phyloP scores from a whole-genome alignment of 2,888 invertebrate species.

The Pheosia gnoma region DNA sequence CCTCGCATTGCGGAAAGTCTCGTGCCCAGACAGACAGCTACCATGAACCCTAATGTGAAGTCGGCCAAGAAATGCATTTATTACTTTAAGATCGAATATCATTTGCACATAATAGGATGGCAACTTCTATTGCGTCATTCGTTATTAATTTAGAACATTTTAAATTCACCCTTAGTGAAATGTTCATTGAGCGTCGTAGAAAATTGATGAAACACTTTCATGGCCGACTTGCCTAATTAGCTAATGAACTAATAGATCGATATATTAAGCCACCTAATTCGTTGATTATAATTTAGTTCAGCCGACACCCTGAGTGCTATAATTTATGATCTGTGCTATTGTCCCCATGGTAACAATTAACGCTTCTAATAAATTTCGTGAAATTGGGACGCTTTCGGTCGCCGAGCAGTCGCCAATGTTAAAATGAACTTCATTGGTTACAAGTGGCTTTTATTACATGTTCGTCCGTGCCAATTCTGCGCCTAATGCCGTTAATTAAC shows the following conservation, averaged over 20 bases:
- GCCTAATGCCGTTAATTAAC: no score
- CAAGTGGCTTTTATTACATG: constrained; percentile 7
- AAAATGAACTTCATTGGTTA: constrained; percentile 6
- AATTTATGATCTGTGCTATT: constrained; percentile 31
- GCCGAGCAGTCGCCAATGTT: constrained; percentile 8
- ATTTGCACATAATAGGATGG: no score
- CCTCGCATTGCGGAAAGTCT: no score
- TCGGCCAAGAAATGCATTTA: no score
- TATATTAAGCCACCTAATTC: constrained; percentile 9
- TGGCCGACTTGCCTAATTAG: neutral
- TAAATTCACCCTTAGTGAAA: no score
- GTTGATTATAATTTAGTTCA: constrained; percentile 29
- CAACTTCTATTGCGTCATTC: no score
- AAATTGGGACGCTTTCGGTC: constrained; percentile 31
- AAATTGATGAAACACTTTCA: neutral
- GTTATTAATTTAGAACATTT: no score
- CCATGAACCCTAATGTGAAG: no score
- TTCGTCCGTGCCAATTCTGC: no score
- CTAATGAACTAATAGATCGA: constrained; percentile 8
- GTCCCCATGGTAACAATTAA: constrained; percentile 10
- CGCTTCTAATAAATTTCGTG: constrained; percentile 15
- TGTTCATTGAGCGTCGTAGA: no score
- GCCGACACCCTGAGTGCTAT: constrained; percentile 19
- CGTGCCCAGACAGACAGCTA: no score
- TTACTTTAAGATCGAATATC: no score